Percentiles rank a stretch among this genome's conserved stretches.
Conservation (phyloP, 2,113 vertebrate genomes). For the Pandion haliaetus region DNA sequence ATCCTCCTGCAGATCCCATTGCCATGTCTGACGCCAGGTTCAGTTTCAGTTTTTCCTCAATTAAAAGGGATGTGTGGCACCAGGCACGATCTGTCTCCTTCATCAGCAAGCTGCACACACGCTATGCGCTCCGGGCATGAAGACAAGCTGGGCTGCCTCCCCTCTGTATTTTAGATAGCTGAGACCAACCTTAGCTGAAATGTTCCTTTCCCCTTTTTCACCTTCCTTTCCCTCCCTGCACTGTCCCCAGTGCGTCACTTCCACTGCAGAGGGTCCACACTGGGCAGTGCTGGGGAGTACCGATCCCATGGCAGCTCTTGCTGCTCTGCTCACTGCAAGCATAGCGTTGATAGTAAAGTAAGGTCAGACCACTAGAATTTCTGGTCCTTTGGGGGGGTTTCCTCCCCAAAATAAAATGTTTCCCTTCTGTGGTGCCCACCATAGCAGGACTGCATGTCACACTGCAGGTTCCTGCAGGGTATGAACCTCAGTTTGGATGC, state of each 20-base stretch:
- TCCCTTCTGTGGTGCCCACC: not conserved
- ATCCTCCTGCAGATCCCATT: not conserved
- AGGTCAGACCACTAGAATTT: not conserved
- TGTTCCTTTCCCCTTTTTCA: not conserved
- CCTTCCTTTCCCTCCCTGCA: not conserved
- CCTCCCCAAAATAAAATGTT: not conserved
- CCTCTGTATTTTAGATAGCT: not conserved
- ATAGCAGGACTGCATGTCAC: not conserved
- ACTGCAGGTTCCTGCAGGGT: not conserved
- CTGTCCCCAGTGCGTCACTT: not conserved
- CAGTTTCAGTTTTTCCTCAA: not conserved
- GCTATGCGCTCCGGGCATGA: rapidly evolving
- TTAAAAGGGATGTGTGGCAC: not conserved
- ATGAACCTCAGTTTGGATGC: not conserved
- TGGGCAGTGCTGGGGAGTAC: not conserved
- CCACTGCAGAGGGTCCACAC: not conserved
- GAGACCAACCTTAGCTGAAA: not conserved
- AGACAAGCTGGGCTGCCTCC: not conserved
- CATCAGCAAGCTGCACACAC: not conserved
- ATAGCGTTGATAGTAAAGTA: not conserved
- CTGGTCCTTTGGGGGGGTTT: not conserved
- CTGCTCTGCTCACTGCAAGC: not conserved
- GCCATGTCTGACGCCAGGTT: not conserved
- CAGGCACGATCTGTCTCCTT: not conserved
- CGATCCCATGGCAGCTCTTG: rapidly evolving